Evolutionary conservation across 2,113 vertebrate genomes (phyloP), one percentile per base, ranked within the genome.

Genomic region (Panthera leo): DNA sequence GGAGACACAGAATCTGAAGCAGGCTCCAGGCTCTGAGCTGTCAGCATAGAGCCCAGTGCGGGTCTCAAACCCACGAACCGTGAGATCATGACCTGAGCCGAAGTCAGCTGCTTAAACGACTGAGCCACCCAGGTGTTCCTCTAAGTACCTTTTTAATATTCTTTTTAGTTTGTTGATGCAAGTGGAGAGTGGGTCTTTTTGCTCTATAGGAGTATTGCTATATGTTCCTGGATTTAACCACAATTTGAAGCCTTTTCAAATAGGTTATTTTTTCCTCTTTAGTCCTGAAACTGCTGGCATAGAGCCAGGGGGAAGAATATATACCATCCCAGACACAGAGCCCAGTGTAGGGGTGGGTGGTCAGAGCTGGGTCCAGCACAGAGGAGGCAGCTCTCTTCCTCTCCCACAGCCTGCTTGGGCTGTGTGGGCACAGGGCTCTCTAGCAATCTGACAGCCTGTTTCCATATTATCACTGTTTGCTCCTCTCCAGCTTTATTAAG

Each of bases 401-500:
- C 78, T 86, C 7, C 39, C 10, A n/a, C 4, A 16, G 14, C 34
- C 18, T 94, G 6, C 34, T 12, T 5, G 45, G n/a, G 3, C 39
- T 95, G 0, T 65, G 42, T 55, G 55, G 71, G 42, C 61, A 68
- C 51, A 36, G 55, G 25, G 21, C 23, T 85, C 12, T 94, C 25
- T 14, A 86, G 65, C 31, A 89, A 68, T 83, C 42, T 58, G 31
- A 68, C 27, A 96, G 13, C 73, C 3, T 0, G 1, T 4, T 45
- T 76, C 75, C 91, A 90, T 58, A n/a, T 92, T 19, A 36, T 10
- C 95, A 78, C n/a, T 97, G 11, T 68, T 86, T 96, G 95, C 86
- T 71, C 85, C 48, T 97, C 91, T 96, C 97, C 27, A 39, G 15
- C 93, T 48, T 96, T 97, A 88, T 93, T 94, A 97, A 98, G 89